phyloP scores from a whole-genome alignment of 1,140 invertebrate species.

The Calephelis nemesis region DNA sequence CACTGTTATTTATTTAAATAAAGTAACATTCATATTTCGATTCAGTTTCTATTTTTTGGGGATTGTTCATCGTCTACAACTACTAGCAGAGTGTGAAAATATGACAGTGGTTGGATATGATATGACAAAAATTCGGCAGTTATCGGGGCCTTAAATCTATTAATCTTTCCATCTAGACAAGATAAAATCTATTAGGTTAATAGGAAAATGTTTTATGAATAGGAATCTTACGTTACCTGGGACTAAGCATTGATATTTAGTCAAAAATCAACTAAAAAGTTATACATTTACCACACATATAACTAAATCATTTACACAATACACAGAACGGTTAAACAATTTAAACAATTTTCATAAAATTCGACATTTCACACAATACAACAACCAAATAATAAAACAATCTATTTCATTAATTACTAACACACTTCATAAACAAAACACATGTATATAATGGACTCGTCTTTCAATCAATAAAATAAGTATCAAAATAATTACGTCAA shows the following conservation, averaged over 20 bases:
- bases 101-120: no score
- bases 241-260: conserved; percentile 3
- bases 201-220: conserved; percentile 19
- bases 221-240: conserved; percentile 2
- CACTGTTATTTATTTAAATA: no score
- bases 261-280: background rate
- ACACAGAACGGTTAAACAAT: background rate
- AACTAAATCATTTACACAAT: background rate
- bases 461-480: conserved; percentile 13
- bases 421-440: conserved; percentile 7
- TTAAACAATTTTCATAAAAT: background rate
- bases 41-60: no score
- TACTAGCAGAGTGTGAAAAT: no score
- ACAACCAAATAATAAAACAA: background rate
- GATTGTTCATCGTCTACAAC: no score
- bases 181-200: conserved; percentile 22
- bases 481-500: conserved; percentile 11
- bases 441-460: conserved; percentile 7
- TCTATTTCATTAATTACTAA: conserved; percentile 5
- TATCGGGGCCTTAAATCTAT: background rate
- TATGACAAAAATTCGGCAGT: no score
- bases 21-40: no score
- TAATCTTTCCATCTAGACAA: conserved; percentile 18
- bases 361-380: background rate
- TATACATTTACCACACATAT: conserved; percentile 1